Base-by-base conservation (phyloP, 2,113 vertebrate genomes). In the Hemichromis elongatus region DNA sequence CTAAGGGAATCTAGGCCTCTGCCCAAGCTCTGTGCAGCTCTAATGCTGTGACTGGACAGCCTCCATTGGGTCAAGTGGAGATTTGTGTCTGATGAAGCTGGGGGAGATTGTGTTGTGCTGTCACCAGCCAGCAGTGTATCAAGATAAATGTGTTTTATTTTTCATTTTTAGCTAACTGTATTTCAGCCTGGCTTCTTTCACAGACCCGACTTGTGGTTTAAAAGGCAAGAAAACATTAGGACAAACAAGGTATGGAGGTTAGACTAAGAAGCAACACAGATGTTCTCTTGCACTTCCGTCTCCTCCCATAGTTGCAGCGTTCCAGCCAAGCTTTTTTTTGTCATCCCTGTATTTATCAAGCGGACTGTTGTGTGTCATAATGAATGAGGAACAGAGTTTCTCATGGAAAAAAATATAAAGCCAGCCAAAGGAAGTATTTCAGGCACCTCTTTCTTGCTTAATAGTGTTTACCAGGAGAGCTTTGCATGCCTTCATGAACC, bases 21-120 rank as follows among this genome's bases (percentile, higher is more conserved):
- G 37, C 90, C 87, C 85, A 86, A 86, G 84, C 91, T 86, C 90
- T 75, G 63, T 79, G 66, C 80, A 84, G 79, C 88, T 82, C 77
- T 94, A 95, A 94, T 93, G 82, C 93, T 90, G 85, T 57, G 82
- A 91, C 92, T 96, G 91, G 92, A 93, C 81, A 77, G 80, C 86
- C 91, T 92, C 91, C 91, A 94, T 94, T 91, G 88, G 92, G 94
- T 94, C 92, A 95, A 95, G 92, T 90, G 91, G 91, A 95, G 94
- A 93, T 94, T 95, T 94, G 82, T 82, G 82, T 91, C 77, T 90
- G 88, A 90, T 93, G 94, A 94, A 93, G 93, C 86, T 78, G 82
- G 80, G 90, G 82, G 90, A 93, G 85, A 94, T 93, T 94, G 84
- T 50, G 59, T 70, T 52, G 47, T 40, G 54, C 80, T 89, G 57